Evolutionary conservation across 2,888 invertebrate genomes (phyloP).

Genomic region (Elgonia sp.): DNA sequence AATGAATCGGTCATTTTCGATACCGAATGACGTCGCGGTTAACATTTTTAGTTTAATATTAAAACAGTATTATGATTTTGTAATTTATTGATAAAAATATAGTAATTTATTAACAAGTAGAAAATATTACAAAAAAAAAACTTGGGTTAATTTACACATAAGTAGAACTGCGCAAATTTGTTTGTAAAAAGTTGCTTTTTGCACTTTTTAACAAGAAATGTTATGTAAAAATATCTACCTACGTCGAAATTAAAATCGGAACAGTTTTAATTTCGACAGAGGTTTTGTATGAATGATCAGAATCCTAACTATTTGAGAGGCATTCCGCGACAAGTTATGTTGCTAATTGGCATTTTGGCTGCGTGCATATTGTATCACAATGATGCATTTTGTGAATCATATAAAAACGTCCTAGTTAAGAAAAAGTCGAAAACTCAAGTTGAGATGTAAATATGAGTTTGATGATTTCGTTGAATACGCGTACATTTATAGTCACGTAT

Average conservation of each 20-base stretch:
- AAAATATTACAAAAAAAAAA: too few relatives aligned
- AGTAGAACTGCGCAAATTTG: too few relatives aligned
- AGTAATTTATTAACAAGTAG: too few relatives aligned
- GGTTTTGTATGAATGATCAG: constrained; percentile 3
- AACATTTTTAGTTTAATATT: too few relatives aligned
- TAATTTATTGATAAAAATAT: too few relatives aligned
- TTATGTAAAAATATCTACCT: too few relatives aligned
- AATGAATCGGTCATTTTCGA: constrained; percentile 9
- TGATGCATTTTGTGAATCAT: constrained; percentile 78
- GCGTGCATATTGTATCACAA: constrained; percentile 51
- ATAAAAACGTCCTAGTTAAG: constrained; percentile 63
- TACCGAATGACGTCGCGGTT: background rate
- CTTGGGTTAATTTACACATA: too few relatives aligned
- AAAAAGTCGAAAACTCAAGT: constrained; percentile 25
- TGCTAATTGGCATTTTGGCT: constrained; percentile 55
- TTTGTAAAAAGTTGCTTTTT: too few relatives aligned
- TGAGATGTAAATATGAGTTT: constrained; percentile 70
- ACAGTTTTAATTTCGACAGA: background rate
- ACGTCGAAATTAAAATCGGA: too few relatives aligned
- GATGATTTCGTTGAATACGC: constrained; percentile 59
- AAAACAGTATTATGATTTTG: too few relatives aligned
- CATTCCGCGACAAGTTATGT: constrained; percentile 63
- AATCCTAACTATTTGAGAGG: constrained; percentile 51
- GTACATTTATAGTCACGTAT: constrained; percentile 54
- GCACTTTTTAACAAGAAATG: too few relatives aligned